Evolutionary conservation across 2,797 vertebrate genomes (phyloP), one percentile per base, ranked within the genome.

Genomic region (Cryptoprocta ferox): DNA sequence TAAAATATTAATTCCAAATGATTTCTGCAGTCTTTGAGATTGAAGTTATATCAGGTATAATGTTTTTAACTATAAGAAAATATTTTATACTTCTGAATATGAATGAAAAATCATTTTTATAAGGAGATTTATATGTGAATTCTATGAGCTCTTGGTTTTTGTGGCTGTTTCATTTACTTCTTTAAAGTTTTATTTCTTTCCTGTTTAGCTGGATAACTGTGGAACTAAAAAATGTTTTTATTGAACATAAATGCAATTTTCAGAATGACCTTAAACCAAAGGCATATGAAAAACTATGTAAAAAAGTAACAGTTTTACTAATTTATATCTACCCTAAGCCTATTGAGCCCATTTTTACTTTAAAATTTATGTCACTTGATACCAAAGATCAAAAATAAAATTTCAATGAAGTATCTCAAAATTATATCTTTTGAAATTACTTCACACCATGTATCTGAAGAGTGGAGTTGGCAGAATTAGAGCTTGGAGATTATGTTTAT

Each of bases 361-460:
- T 78, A 75, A 80, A 83, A 45, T 63, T 61, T 82, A 26, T 45
- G 5, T 79, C 30, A 37, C 39, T 96, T 91, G 82, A 81, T 53
- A 91, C 24, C 28, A 89, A 71, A 61, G n/a, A 53, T 89, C 78
- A 87, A 91, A 96, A 94, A 65, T 89, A 87, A 86, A 88, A 80
- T 92, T 56, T 75, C 35, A 95, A 2, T 71, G 28, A 73, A 70
- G 7, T 53, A 16, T 78, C 24, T 94, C 81, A 59, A 82, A 94
- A 35, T 83, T 50, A 6, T 42, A 87, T 76, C 95, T 79, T 94
- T 87, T 82, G 63, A 93, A 94, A 75, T 85, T 73, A 73, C 81
- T 92, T 81, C 56, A 79, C 65, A 5, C 4, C 15, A 65, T n/a
- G 56, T 94, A 37, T 88, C n/a, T 86, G 45, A 75, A 89, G 73